Conservation (phyloP, 2,888 invertebrate species). For the Melieria crassipennis region DNA sequence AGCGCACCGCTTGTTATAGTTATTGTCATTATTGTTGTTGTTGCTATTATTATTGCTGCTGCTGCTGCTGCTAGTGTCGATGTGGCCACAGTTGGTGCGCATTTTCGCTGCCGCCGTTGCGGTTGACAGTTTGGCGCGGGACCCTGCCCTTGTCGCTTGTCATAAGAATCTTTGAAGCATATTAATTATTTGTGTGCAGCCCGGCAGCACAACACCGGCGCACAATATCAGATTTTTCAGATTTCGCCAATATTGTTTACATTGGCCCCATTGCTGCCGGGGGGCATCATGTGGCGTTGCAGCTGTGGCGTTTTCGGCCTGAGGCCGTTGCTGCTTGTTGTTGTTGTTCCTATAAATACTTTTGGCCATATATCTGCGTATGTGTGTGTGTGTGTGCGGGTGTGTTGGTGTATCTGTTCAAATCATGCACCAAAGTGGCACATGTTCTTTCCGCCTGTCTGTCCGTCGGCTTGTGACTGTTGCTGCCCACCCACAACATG, state of each 20-base stretch:
- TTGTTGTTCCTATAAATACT: not conserved
- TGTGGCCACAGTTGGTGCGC: constrained; percentile 43
- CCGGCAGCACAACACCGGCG: constrained; percentile 5
- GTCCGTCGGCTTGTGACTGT: no score
- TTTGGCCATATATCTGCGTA: not conserved
- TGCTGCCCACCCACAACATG: not conserved
- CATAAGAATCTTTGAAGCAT: constrained; percentile 60
- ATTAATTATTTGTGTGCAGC: constrained; percentile 55
- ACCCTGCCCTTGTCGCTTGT: constrained; percentile 57
- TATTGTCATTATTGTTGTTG: constrained; percentile 21
- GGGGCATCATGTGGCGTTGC: not conserved
- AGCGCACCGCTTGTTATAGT: constrained; percentile 28
- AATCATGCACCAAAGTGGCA: no score
- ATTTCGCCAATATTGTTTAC: constrained; percentile 45
- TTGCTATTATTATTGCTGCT: constrained; percentile 19
- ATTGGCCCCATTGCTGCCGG: not conserved
- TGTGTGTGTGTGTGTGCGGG: constrained; percentile 19
- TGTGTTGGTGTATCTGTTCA: constrained; percentile 1
- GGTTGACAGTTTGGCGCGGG: constrained; percentile 19
- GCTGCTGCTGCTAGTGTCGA: constrained; percentile 34
- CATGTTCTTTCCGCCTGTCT: no score
- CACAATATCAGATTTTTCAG: not conserved
- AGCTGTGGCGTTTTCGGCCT: not conserved
- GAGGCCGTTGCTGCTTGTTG: constrained; percentile 14
- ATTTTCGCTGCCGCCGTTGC: constrained; percentile 20